Base-by-base conservation (phyloP, 2,797 vertebrate species). In the Ctenopoma multispine region DNA sequence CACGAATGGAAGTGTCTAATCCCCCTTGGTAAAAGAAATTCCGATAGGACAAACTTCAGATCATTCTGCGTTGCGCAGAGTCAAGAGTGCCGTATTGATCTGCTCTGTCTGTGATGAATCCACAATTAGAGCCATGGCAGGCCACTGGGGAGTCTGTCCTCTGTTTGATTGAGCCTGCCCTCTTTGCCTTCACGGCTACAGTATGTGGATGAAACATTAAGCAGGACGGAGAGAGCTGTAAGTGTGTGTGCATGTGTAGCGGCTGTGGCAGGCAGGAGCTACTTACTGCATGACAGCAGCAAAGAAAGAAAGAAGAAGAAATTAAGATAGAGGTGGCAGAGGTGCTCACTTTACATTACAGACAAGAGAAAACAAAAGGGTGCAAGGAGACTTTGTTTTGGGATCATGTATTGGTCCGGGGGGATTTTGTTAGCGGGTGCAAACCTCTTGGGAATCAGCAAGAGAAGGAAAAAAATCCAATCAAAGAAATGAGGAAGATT, bases 1-100 rank as follows among this genome's bases (percentile, higher is more conserved):
- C 88, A 82, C 54, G 62, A 73, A 85, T 84, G 79, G 82, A 92
- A 88, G 80, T 82, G 75, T 89, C 85, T 87, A 87, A 93, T 91
- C 83, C 87, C 87, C 79, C 70, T 24, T 17, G 60, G 79, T 85
- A 75, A 89, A 86, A 84, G 80, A 83, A 92, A 92, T 92, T 91
- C 85, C 87, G 43, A 92, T 87, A 93, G 93, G 90, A 94, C 88
- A 89, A 91, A 92, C 90, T 91, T 89, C 77, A 88, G 87, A 91
- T 87, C 82, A 86, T 82, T 77, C 69, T 83, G 75, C 54, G 78
- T 81, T 78, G 81, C 47, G 63, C 71, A 71, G 83, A 91, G 86
- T 90, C 87, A 88, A 87, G 87, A 88, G 82, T 68, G 48, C 57
- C 21, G 64, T 91, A 95, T 95, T 88, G 94, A 95, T 94, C 87